These are phyloP conservation scores for Lymantria monacha DNA, from an alignment of 2,888 invertebrate species.

Conservation along the genomic window DNA sequence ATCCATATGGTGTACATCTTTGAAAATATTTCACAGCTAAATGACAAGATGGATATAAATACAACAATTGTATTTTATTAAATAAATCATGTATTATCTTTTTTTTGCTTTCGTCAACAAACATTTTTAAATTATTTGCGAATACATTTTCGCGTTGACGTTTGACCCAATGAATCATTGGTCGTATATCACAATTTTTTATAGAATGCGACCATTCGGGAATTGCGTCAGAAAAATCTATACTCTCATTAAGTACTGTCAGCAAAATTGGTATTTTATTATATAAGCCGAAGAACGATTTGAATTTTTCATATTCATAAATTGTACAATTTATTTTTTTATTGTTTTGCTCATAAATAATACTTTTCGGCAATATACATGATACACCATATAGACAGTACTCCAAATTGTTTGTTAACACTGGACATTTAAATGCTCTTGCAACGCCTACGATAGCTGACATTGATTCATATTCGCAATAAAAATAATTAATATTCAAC, in stretches of 20 bases:
- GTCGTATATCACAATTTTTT: neutral
- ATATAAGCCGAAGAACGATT: conserved; percentile 20
- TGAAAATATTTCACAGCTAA: conserved; percentile 25
- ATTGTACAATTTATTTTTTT: conserved; percentile 15
- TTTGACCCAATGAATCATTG: conserved; percentile 20
- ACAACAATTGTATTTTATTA: conserved; percentile 13
- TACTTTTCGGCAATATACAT: conserved; percentile 16
- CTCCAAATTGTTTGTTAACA: conserved; percentile 38
- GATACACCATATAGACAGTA: conserved; percentile 32
- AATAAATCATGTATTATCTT: conserved; percentile 12
- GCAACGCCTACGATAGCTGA: conserved; percentile 33
- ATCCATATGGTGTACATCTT: conserved; percentile 8
- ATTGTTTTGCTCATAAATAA: neutral
- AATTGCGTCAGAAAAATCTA: conserved; percentile 4
- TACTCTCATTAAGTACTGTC: conserved; percentile 12
- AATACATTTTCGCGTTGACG: conserved; percentile 10
- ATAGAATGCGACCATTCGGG: neutral
- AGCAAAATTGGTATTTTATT: conserved; percentile 23
- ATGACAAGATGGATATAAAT: conserved; percentile 11
- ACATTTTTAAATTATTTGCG: neutral
- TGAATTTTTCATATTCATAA: conserved; percentile 17
- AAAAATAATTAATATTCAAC: conserved; percentile 35
- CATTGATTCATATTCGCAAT: conserved; percentile 31
- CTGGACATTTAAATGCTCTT: conserved; percentile 31
- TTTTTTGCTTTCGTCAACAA: conserved; percentile 9